Evolutionary conservation across 2,888 invertebrate species (phyloP).

Genomic region (Hyppa rectilinea): DNA sequence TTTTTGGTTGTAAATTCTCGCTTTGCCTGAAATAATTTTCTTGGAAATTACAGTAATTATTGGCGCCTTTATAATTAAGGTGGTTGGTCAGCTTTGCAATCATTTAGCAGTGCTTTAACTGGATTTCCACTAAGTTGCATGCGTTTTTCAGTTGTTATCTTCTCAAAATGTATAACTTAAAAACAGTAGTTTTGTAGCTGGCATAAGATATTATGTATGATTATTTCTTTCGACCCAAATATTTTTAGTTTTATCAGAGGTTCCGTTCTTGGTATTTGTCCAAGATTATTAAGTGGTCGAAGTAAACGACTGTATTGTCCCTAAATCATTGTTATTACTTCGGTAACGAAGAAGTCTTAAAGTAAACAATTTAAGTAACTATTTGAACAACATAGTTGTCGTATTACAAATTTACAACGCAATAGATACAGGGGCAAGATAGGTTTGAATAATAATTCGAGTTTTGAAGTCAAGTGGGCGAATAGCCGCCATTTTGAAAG

Average conservation of each 20-base stretch:
- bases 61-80: conserved; percentile 43
- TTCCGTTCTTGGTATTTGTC: conserved; percentile 16
- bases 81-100: conserved; percentile 33
- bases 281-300: conserved; percentile 15
- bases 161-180: neutral
- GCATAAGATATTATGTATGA: neutral
- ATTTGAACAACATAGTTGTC: conserved; percentile 40
- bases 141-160: conserved; percentile 4
- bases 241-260: neutral
- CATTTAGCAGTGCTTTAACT: conserved; percentile 12
- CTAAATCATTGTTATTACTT: conserved; percentile 22
- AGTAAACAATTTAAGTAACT: conserved; percentile 24
- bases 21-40: conserved; percentile 28
- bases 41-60: conserved; percentile 41
- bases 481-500: conserved; percentile 85
- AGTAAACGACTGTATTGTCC: conserved; percentile 11
- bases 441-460: conserved; percentile 71
- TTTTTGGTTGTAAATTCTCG: conserved; percentile 27
- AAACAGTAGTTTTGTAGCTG: conserved; percentile 1
- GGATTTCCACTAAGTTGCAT: conserved; percentile 31
- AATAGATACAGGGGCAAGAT: conserved; percentile 65
- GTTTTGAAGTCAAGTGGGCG: conserved; percentile 82
- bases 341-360: conserved; percentile 7
- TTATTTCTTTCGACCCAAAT: neutral
- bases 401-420: conserved; percentile 30